Percentiles rank a stretch among this genome's conserved stretches.
These are phyloP conservation scores for Penelope pileata DNA, from an alignment of 2,113 vertebrate species.

Conservation along the genomic window DNA sequence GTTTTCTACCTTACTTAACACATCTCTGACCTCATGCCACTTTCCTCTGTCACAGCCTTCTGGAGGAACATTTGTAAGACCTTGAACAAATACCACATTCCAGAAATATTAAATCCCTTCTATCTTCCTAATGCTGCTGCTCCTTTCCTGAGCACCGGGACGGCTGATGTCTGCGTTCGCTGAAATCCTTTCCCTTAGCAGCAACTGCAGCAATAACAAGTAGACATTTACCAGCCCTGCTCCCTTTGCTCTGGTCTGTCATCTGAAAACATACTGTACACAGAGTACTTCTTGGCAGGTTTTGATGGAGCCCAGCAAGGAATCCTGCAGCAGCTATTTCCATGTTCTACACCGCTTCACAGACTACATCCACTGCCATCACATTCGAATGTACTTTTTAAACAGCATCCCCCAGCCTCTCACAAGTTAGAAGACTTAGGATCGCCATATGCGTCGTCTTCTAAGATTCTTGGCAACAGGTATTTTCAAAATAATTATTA, in stretches of 20 bases:
- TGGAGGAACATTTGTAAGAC: background rate
- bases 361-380: background rate
- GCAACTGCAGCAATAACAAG: background rate
- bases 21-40: background rate
- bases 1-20: background rate
- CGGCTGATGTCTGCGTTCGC: background rate
- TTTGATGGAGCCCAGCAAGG: background rate
- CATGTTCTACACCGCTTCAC: background rate
- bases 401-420: background rate
- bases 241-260: background rate
- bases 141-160: background rate
- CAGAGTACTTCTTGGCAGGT: background rate
- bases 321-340: background rate
- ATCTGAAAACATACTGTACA: background rate
- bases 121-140: background rate
- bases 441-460: background rate
- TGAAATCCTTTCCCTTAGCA: background rate
- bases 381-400: background rate
- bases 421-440: background rate
- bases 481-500: background rate
- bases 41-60: background rate
- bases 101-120: background rate
- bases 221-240: background rate
- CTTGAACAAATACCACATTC: background rate
- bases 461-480: background rate